phyloP scores from a whole-genome alignment of 2,888 invertebrate species.

The Cryptus viduatorius region DNA sequence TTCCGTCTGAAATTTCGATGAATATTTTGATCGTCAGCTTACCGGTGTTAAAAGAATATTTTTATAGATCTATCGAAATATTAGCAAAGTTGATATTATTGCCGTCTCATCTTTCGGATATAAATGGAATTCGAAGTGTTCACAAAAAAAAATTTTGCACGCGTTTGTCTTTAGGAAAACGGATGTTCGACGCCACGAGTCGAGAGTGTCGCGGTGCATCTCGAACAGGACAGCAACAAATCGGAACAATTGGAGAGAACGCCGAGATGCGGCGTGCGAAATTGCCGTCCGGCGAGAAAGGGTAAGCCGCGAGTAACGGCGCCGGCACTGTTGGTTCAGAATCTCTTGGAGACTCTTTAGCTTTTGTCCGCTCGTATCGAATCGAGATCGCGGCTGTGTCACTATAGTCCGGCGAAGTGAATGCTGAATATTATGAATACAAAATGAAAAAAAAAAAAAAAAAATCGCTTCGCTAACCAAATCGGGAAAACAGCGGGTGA shows the following conservation, averaged over 20 bases:
- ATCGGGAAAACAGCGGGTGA: no score
- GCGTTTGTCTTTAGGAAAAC: conserved; percentile 76
- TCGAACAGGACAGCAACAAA: conserved; percentile 83
- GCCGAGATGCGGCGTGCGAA: conserved; percentile 80
- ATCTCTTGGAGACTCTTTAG: conserved; percentile 82
- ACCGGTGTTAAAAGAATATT: no score
- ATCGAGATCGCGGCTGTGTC: conserved; percentile 40
- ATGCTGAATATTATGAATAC: conserved; percentile 6
- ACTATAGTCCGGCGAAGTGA: conserved; percentile 35
- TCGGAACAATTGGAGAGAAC: conserved; percentile 81
- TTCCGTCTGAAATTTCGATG: no score
- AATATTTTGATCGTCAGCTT: no score
- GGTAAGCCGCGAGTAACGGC: conserved; percentile 79
- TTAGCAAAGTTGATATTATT: no score
- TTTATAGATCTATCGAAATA: no score
- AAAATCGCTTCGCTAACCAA: neutral
- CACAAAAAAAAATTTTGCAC: neutral
- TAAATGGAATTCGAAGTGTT: neutral
- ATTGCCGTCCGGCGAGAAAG: conserved; percentile 79
- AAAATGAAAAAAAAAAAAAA: neutral
- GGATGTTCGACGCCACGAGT: conserved; percentile 81
- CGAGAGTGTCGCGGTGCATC: conserved; percentile 82
- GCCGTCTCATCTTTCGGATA: no score
- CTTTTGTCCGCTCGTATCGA: conserved; percentile 60
- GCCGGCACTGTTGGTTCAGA: conserved; percentile 81